Evolutionary conservation across 2,888 invertebrate genomes (phyloP).

Genomic region (Pollenia amentaria): DNA sequence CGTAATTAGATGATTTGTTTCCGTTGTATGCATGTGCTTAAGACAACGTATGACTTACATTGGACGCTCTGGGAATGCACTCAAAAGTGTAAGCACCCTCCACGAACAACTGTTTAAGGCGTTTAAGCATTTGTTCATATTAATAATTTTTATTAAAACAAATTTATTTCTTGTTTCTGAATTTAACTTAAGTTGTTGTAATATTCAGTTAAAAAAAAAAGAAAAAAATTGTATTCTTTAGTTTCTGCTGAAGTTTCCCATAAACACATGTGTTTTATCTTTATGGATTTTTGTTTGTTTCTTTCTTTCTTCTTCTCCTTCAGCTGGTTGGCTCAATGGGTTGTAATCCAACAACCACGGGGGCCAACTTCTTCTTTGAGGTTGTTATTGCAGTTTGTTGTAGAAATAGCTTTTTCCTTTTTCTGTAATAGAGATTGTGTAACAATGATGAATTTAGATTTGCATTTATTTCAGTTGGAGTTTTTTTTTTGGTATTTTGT

Average conservation of each 20-base stretch:
- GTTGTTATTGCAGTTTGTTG: constrained; percentile 5
- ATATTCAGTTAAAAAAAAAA: not conserved
- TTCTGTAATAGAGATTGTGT: constrained; percentile 57
- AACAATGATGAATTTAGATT: constrained; percentile 72
- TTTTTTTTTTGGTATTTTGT: constrained; percentile 30
- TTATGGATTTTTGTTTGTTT: not conserved
- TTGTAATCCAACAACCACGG: constrained; percentile 70
- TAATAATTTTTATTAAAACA: constrained; percentile 65
- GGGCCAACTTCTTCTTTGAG: constrained; percentile 60
- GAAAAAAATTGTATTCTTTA: not conserved
- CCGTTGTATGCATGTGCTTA: not conserved
- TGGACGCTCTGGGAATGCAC: too few species aligned
- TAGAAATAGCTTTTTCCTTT: constrained; percentile 2
- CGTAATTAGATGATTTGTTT: constrained; percentile 57
- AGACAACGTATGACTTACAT: constrained; percentile 19
- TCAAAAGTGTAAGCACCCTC: too few species aligned
- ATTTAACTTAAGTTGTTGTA: constrained; percentile 13
- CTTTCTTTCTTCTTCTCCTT: constrained; percentile 4
- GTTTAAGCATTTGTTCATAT: constrained; percentile 28
- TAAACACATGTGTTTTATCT: constrained; percentile 69
- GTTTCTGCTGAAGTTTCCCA: constrained; percentile 49
- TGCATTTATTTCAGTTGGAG: constrained; percentile 64
- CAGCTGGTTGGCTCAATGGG: constrained; percentile 64
- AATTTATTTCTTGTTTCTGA: constrained; percentile 53
- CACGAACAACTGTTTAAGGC: not conserved